Evolutionary conservation across 2,888 invertebrate genomes (phyloP).

Genomic region (Sycophila texana): DNA sequence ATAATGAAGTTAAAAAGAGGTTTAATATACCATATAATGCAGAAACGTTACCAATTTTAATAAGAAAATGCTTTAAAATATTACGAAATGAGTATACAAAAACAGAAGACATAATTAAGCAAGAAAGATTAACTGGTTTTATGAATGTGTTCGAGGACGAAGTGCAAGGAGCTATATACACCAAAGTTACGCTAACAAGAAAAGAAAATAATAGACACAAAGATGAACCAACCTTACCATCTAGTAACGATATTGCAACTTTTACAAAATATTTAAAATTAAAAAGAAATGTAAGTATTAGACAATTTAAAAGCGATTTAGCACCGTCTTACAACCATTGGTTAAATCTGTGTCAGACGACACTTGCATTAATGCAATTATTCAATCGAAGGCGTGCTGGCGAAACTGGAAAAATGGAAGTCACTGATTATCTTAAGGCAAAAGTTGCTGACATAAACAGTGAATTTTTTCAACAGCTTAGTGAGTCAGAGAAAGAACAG

Average conservation of each 20-base stretch:
- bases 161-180: background rate
- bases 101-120: background rate
- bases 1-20: background rate
- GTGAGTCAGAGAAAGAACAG: background rate
- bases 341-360: background rate
- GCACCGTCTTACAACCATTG: background rate
- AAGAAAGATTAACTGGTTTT: background rate
- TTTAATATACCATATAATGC: constrained; percentile 24
- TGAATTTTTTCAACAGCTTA: constrained; percentile 9
- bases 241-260: background rate
- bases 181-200: background rate
- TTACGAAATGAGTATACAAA: background rate
- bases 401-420: background rate
- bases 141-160: constrained; percentile 2
- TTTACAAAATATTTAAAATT: background rate
- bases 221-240: background rate
- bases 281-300: background rate
- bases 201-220: background rate
- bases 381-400: background rate
- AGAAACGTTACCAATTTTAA: background rate
- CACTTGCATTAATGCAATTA: background rate
- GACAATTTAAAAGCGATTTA: background rate
- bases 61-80: constrained; percentile 23
- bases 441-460: background rate
- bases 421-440: background rate